Percentiles rank a stretch among this genome's conserved stretches.
Conservation (phyloP, 2,888 invertebrate genomes). For the Hipparchia semele region DNA sequence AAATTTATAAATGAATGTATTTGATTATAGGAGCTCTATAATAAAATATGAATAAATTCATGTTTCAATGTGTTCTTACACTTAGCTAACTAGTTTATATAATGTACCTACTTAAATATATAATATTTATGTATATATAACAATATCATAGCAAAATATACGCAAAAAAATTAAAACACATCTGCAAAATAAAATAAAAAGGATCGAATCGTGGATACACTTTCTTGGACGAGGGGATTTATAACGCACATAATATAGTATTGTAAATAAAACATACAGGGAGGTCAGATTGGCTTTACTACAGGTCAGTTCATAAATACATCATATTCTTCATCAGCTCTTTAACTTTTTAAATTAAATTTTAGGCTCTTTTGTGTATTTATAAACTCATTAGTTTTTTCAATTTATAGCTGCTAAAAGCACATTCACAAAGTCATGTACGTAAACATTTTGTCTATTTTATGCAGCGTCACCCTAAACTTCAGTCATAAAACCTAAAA, state of each 20-base stretch:
- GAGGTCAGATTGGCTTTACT: constrained; percentile 11
- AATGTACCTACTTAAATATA: background rate
- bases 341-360: too few relatives aligned
- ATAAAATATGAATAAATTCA: too few relatives aligned
- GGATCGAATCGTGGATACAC: background rate
- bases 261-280: constrained; percentile 12
- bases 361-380: constrained; percentile 22
- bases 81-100: too few relatives aligned
- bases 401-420: constrained; percentile 38
- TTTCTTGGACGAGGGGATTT: background rate
- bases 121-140: constrained; percentile 10
- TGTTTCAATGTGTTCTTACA: too few relatives aligned
- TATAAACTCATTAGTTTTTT: constrained; percentile 25
- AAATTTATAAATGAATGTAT: too few relatives aligned
- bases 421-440: constrained; percentile 37
- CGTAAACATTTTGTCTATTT: constrained; percentile 8
- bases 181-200: constrained; percentile 25
- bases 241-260: background rate
- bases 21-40: too few relatives aligned
- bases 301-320: constrained; percentile 19
- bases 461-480: constrained; percentile 71
- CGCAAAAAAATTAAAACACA: constrained; percentile 24
- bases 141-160: constrained; percentile 16
- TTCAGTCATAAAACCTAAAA: constrained; percentile 39
- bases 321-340: background rate